Evolutionary conservation across 1,140 invertebrate species (phyloP).

Genomic region (Coenobita brevimanus): DNA sequence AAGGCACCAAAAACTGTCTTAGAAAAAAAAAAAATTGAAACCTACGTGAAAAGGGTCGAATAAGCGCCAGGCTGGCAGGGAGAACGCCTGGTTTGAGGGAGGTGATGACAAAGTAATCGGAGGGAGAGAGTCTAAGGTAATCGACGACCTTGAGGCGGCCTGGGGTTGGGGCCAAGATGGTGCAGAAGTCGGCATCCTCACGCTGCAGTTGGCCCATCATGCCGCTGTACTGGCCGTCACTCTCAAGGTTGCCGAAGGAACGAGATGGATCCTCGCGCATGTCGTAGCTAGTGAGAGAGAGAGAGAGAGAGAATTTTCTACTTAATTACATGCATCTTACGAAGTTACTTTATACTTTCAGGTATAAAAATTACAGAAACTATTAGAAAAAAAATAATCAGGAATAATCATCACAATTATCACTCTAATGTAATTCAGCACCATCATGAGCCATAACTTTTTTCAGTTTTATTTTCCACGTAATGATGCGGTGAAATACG

Average conservation of each 20-base stretch:
- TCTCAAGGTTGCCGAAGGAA: neutral
- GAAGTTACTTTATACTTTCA: too few species aligned
- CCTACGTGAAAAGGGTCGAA: slow-evolving; percentile 16
- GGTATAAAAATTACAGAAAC: too few species aligned
- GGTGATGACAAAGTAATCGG: neutral
- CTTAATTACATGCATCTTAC: neutral
- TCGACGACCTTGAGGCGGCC: neutral
- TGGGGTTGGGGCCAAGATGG: neutral
- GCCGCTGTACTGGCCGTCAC: neutral
- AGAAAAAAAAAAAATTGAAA: too few species aligned
- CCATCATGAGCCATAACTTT: too few species aligned
- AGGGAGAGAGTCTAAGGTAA: neutral
- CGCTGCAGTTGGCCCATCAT: slow-evolving; percentile 23
- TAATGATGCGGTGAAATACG: too few species aligned
- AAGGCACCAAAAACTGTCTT: too few species aligned
- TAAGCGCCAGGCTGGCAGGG: neutral
- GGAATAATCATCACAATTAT: too few species aligned
- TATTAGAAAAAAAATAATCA: too few species aligned
- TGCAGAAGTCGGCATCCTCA: slow-evolving; percentile 28
- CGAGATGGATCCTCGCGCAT: slow-evolving; percentile 4
- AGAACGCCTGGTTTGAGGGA: slow-evolving; percentile 3
- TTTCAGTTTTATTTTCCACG: too few species aligned
- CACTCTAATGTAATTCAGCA: too few species aligned
- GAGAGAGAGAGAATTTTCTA: neutral
- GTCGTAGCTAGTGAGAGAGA: neutral